These are phyloP conservation scores for Lycophotia porphyrea DNA, from an alignment of 2,888 invertebrate genomes.

Conservation along the genomic window DNA sequence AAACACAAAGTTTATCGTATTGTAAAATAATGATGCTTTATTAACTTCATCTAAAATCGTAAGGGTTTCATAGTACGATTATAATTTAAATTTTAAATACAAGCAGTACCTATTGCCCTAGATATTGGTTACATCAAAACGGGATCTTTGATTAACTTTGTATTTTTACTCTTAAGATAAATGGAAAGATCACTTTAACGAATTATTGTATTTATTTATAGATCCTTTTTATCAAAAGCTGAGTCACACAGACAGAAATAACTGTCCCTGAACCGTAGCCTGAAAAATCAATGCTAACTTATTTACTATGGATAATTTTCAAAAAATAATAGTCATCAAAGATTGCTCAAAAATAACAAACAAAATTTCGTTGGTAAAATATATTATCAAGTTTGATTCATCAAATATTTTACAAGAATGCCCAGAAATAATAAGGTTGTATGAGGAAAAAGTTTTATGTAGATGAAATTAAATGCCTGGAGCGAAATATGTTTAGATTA, in stretches of 20 bases:
- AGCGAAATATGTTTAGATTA: conserved; percentile 36
- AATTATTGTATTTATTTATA: neutral
- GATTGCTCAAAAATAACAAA: conserved; percentile 12
- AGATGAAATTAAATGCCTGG: conserved; percentile 28
- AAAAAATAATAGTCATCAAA: neutral
- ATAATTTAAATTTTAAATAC: conserved; percentile 45
- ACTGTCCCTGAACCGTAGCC: neutral
- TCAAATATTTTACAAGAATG: conserved; percentile 30
- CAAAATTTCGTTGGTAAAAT: neutral
- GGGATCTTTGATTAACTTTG: conserved; percentile 35
- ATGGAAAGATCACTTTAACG: neutral
- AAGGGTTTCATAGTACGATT: conserved; percentile 34
- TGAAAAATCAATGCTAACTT: neutral
- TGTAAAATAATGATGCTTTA: conserved; percentile 32
- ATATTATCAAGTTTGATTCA: conserved; percentile 22
- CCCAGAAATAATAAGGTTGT: conserved; percentile 26
- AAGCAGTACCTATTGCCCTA: neutral
- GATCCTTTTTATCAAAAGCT: neutral
- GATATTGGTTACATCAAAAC: conserved; percentile 43
- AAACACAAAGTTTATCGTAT: conserved; percentile 21
- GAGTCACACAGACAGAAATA: neutral
- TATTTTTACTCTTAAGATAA: conserved; percentile 13
- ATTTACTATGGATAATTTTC: neutral
- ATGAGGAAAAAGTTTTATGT: conserved; percentile 15
- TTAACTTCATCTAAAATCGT: conserved; percentile 42